Conservation (phyloP, 1,140 invertebrate genomes). For the Condylostylus longicornis region DNA sequence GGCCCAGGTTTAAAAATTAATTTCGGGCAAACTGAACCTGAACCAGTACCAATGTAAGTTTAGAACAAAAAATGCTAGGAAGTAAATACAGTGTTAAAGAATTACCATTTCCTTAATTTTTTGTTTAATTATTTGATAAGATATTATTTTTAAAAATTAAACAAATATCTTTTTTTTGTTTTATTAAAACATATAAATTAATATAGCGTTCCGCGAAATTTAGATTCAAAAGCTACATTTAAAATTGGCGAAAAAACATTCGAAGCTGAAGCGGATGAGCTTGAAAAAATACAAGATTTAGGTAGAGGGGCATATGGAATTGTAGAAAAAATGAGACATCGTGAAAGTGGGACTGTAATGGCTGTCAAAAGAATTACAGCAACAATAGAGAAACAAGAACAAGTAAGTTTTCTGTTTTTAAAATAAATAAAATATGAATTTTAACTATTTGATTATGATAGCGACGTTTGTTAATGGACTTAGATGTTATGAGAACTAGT, state of each 20-base stretch:
- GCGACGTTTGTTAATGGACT: slow-evolving; percentile 91
- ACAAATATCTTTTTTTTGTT: no score
- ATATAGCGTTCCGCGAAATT: slow-evolving; percentile 61
- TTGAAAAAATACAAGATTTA: slow-evolving; percentile 73
- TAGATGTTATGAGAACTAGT: slow-evolving; percentile 89
- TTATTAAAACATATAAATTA: no score
- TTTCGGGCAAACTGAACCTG: no score
- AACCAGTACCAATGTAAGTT: no score
- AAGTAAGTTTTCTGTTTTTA: slow-evolving; percentile 6
- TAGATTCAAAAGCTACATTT: slow-evolving; percentile 73
- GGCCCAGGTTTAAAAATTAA: no score
- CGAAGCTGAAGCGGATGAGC: slow-evolving; percentile 80
- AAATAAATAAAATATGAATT: background rate
- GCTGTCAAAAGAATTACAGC: slow-evolving; percentile 94
- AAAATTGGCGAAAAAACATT: slow-evolving; percentile 74
- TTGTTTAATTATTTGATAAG: no score
- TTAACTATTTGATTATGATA: slow-evolving; percentile 30
- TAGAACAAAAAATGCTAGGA: no score
- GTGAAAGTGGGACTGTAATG: slow-evolving; percentile 75
- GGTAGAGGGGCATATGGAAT: slow-evolving; percentile 91
- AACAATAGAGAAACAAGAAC: slow-evolving; percentile 80
- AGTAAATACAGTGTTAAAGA: no score
- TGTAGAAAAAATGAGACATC: slow-evolving; percentile 91
- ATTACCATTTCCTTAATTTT: no score
- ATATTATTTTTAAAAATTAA: no score